Evolutionary conservation across 2,888 invertebrate species (phyloP).

Genomic region (Liopterus haemorrhoidalis): DNA sequence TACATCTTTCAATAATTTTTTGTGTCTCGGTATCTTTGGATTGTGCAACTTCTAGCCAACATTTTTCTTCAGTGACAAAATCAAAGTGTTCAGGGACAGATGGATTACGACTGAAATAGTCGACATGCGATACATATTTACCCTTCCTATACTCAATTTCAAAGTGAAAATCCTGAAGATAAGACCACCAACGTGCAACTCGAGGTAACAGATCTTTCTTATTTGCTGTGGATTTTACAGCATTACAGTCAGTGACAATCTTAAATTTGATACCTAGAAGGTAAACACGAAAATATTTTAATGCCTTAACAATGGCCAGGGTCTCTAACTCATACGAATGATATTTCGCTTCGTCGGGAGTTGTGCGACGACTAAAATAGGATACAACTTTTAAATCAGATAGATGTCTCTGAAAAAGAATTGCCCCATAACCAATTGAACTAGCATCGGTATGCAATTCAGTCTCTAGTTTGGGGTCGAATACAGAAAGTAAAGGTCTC

Average conservation of each 20-base stretch:
- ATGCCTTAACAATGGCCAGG: constrained; percentile 36
- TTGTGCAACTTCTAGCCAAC: constrained; percentile 29
- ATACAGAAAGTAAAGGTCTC: constrained; percentile 33
- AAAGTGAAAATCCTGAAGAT: constrained; percentile 33
- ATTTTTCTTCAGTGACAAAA: constrained; percentile 18
- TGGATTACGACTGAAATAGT: constrained; percentile 31
- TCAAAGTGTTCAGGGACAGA: constrained; percentile 32
- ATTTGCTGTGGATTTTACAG: constrained; percentile 32
- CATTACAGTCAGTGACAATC: constrained; percentile 38
- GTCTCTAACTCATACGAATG: constrained; percentile 36
- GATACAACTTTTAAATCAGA: constrained; percentile 28
- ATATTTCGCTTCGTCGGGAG: constrained; percentile 33
- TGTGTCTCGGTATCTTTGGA: constrained; percentile 26
- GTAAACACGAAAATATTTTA: constrained; percentile 35
- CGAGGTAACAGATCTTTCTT: constrained; percentile 36
- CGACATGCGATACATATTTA: constrained; percentile 29
- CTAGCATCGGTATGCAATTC: constrained; percentile 36
- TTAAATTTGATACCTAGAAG: constrained; percentile 32
- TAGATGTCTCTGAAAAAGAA: constrained; percentile 33
- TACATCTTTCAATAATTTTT: constrained; percentile 23
- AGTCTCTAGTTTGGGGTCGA: constrained; percentile 28
- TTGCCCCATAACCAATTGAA: constrained; percentile 32
- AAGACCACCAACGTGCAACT: constrained; percentile 37
- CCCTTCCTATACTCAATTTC: constrained; percentile 29
- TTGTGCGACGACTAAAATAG: constrained; percentile 34